phyloP scores from a whole-genome alignment of 2,113 vertebrate species.

The Odocoileus virginianus region DNA sequence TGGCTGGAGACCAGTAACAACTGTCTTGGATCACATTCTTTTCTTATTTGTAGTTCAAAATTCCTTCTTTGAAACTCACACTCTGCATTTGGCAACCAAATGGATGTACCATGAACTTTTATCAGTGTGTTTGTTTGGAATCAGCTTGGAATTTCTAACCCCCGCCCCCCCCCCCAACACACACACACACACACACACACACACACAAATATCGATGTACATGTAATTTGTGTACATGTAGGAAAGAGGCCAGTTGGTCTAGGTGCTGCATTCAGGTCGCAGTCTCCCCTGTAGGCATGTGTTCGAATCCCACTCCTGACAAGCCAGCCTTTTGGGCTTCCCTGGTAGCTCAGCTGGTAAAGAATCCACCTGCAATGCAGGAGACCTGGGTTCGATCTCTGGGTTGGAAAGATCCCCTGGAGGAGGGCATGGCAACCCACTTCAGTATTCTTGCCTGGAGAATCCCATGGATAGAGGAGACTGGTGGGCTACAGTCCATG shows the following conservation, averaged over 20 bases:
- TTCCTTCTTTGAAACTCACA: not conserved
- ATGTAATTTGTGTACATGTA: not conserved
- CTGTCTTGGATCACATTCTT: not conserved
- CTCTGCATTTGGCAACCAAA: not conserved
- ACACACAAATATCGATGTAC: not conserved
- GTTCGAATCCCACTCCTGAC: not conserved
- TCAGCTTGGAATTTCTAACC: not conserved
- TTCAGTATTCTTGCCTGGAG: not conserved
- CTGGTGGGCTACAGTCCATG: not conserved
- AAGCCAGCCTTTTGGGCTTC: not conserved
- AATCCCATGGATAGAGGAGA: not conserved
- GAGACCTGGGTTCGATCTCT: not conserved
- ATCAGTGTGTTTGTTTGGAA: not conserved
- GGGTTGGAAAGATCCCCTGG: not conserved
- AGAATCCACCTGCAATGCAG: not conserved
- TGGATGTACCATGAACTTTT: not conserved
- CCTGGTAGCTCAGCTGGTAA: not conserved
- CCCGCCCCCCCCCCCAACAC: not conserved
- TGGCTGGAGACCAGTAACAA: not conserved
- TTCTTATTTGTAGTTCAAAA: not conserved
- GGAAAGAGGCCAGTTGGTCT: not conserved
- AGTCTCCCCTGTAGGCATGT: not conserved
- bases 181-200: not conserved
- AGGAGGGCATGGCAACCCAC: not conserved
- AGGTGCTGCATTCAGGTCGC: not conserved